These are phyloP conservation scores for Apotomis betuletana DNA, from an alignment of 2,888 invertebrate species.

Conservation along the genomic window DNA sequence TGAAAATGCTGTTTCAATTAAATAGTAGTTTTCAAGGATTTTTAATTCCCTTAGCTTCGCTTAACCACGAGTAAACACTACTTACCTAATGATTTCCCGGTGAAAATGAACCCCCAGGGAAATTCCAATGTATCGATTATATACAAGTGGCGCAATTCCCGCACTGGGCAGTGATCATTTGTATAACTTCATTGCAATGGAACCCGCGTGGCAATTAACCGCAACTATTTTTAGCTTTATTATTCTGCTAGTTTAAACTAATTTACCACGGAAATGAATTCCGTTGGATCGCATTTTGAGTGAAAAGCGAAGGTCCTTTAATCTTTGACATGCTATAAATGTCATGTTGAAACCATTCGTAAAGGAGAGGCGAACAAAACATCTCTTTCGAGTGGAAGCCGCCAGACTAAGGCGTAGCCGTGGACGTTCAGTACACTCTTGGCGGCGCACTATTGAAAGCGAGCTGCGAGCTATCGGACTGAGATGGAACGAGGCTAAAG, in stretches of 20 bases:
- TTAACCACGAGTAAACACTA: neutral
- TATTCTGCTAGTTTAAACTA: slow-evolving; percentile 1
- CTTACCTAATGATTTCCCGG: slow-evolving; percentile 16
- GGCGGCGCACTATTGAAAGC: no score
- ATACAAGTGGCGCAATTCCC: slow-evolving; percentile 15
- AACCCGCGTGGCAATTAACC: slow-evolving; percentile 16
- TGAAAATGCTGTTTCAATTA: no score
- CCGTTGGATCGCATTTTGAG: no score
- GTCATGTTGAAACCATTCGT: no score
- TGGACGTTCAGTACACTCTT: no score
- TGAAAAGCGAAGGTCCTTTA: no score
- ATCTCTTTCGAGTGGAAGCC: no score
- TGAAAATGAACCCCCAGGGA: slow-evolving; percentile 23
- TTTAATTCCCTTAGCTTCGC: neutral
- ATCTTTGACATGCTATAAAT: no score
- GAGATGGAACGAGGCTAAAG: no score
- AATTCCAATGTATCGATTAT: slow-evolving; percentile 27
- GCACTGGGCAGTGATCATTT: slow-evolving; percentile 13
- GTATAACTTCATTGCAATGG: slow-evolving; percentile 31
- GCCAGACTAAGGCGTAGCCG: no score
- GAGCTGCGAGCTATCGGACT: no score
- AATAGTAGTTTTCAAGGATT: neutral
- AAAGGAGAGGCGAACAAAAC: no score
- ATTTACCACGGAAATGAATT: neutral
- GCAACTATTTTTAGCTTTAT: slow-evolving; percentile 19